Evolutionary conservation across 2,797 vertebrate genomes (phyloP).

Genomic region (Notolabrus celidotus): DNA sequence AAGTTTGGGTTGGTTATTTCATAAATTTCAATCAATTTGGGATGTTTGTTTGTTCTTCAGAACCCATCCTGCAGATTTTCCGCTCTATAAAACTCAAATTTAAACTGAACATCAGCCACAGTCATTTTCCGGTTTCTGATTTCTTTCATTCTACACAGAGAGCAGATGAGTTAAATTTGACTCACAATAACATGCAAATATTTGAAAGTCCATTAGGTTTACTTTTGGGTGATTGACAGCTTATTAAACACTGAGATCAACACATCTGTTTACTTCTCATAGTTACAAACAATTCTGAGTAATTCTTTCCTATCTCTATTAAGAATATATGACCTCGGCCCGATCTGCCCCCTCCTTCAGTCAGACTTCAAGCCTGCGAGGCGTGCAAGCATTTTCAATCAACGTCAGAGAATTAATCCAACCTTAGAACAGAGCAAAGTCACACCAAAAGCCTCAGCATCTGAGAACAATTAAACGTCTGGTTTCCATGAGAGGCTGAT

Average conservation of each 20-base stretch:
- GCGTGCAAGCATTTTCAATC: slow-evolving; percentile 72
- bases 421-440: slow-evolving; percentile 71
- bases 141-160: slow-evolving; percentile 11
- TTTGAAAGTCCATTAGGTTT: slow-evolving; percentile 11
- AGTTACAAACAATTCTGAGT: slow-evolving; percentile 21
- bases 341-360: slow-evolving; percentile 44
- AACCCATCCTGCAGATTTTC: neutral
- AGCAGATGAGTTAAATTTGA: slow-evolving; percentile 13
- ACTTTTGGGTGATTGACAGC: slow-evolving; percentile 24
- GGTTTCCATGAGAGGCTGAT: slow-evolving; percentile 82
- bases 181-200: slow-evolving; percentile 31
- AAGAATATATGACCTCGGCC: slow-evolving; percentile 37
- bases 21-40: neutral
- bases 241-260: slow-evolving; percentile 31
- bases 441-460: slow-evolving; percentile 79
- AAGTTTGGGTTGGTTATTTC: neutral
- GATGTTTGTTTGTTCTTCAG: neutral
- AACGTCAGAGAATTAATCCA: slow-evolving; percentile 75
- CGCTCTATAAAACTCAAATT: neutral
- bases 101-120: slow-evolving; percentile 9
- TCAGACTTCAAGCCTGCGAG: slow-evolving; percentile 51
- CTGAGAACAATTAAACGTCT: slow-evolving; percentile 86
- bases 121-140: neutral
- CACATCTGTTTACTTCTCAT: slow-evolving; percentile 21
- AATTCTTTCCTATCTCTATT: slow-evolving; percentile 16